Conservation (phyloP, 2,888 invertebrate genomes). For the Spilosoma lubricipeda region DNA sequence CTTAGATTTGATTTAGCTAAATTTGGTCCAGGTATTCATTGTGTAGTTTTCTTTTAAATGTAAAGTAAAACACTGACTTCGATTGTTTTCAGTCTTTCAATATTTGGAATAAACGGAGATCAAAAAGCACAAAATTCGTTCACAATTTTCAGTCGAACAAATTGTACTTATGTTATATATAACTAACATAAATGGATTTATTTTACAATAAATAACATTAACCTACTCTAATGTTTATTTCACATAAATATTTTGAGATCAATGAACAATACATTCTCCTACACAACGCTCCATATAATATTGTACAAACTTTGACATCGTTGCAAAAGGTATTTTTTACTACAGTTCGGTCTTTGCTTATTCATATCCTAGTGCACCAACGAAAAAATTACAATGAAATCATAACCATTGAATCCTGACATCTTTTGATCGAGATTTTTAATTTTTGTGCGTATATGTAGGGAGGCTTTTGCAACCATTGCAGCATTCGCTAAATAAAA, state of each 20-base stretch:
- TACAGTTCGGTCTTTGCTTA: constrained; percentile 57
- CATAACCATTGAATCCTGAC: constrained; percentile 56
- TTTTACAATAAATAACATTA: constrained; percentile 76
- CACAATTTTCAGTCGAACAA: constrained; percentile 51
- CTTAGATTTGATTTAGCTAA: constrained; percentile 23
- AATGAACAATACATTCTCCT: constrained; percentile 74
- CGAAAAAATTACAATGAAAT: constrained; percentile 71
- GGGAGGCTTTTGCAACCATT: constrained; percentile 14
- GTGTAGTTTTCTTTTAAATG: constrained; percentile 16
- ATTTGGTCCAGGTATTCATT: constrained; percentile 21
- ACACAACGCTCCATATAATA: constrained; percentile 47
- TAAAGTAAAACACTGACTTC: constrained; percentile 35
- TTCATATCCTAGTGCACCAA: constrained; percentile 73
- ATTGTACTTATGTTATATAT: constrained; percentile 35
- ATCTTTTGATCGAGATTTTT: constrained; percentile 62
- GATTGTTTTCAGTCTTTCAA: constrained; percentile 67
- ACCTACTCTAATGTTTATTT: constrained; percentile 72
- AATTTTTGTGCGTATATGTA: constrained; percentile 50
- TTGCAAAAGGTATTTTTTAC: constrained; percentile 50
- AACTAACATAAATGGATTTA: constrained; percentile 44
- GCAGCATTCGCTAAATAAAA: constrained; percentile 10
- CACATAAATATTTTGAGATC: constrained; percentile 85
- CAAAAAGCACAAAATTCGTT: constrained; percentile 61
- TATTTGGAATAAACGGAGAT: constrained; percentile 77
- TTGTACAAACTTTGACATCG: constrained; percentile 44